Evolutionary conservation across 1,140 invertebrate genomes (phyloP).

Genomic region (Potamilus streckersoni): DNA sequence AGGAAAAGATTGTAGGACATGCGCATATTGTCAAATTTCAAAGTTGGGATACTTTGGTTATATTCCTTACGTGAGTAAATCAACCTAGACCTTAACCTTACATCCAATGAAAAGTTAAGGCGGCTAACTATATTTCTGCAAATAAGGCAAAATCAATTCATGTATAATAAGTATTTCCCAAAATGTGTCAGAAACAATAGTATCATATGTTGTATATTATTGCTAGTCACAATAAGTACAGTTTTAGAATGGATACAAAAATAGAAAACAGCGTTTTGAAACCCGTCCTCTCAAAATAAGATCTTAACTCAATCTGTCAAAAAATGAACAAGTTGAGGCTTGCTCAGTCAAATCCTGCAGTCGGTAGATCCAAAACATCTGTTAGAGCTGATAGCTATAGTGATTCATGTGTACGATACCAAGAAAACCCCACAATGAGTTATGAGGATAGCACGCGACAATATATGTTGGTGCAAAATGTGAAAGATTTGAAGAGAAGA

Average conservation of each 20-base stretch:
- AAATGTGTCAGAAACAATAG: too few species aligned
- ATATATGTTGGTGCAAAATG: slow-evolving; percentile 45
- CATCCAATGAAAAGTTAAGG: slow-evolving; percentile 23
- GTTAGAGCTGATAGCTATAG: slow-evolving; percentile 9
- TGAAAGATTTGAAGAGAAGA: slow-evolving; percentile 49
- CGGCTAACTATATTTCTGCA: slow-evolving; percentile 3
- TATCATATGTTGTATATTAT: too few species aligned
- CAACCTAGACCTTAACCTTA: background rate
- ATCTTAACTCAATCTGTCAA: background rate
- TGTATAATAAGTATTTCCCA: too few species aligned
- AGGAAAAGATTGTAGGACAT: slow-evolving; percentile 38
- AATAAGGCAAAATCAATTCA: too few species aligned
- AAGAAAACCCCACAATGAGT: slow-evolving; percentile 6
- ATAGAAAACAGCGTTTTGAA: too few species aligned
- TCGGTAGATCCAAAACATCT: slow-evolving; percentile 9
- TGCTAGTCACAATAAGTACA: too few species aligned
- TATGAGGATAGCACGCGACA: slow-evolving; percentile 36
- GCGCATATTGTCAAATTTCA: too few species aligned
- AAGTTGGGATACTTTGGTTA: too few species aligned
- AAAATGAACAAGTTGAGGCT: slow-evolving; percentile 25
- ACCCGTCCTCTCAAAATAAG: too few species aligned
- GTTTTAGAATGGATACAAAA: too few species aligned
- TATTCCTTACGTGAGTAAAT: too few species aligned
- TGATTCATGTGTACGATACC: background rate
- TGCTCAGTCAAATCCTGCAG: slow-evolving; percentile 17